A percentile compares a stretch with the other conserved stretches of the same genome.
Evolutionary conservation across 2,797 vertebrate genomes (phyloP).

Genomic region (Erpetoichthys calabaricus): DNA sequence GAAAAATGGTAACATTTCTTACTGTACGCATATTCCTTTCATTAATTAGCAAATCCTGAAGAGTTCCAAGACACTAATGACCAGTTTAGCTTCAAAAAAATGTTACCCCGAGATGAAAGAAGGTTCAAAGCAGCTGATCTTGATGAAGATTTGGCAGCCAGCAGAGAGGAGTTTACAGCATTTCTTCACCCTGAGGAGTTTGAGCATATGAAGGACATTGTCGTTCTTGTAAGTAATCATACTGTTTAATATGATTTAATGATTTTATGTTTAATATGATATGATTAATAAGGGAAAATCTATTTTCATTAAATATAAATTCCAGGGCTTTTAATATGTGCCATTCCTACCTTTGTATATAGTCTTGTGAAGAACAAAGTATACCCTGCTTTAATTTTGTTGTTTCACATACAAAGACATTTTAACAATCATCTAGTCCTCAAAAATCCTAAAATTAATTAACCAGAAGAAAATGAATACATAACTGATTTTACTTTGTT

Average conservation of each 20-base stretch:
- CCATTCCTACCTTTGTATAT: not conserved
- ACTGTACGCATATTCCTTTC: too few relatives aligned
- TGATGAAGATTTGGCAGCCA: conserved; percentile 63
- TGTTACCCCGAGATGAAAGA: conserved; percentile 89
- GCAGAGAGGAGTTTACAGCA: conserved; percentile 83
- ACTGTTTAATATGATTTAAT: conserved; percentile 4
- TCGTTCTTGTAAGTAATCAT: conserved; percentile 67
- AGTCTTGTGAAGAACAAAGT: not conserved
- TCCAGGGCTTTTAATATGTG: not conserved
- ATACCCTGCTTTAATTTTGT: too few relatives aligned
- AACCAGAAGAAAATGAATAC: too few relatives aligned
- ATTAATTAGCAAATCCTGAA: conserved; percentile 65
- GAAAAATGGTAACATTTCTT: too few relatives aligned
- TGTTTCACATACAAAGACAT: too few relatives aligned
- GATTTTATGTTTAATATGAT: too few relatives aligned
- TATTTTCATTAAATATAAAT: not conserved
- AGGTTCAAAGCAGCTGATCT: conserved; percentile 76
- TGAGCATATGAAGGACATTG: conserved; percentile 90
- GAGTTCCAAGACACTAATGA: conserved; percentile 80
- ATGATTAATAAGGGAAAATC: too few relatives aligned
- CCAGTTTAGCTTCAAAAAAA: conserved; percentile 91
- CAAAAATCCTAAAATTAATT: too few relatives aligned
- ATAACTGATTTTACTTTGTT: too few relatives aligned
- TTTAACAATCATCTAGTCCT: too few relatives aligned
- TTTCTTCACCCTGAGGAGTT: conserved; percentile 97